phyloP scores from a whole-genome alignment of 2,113 vertebrate species.

The Abramis brama region DNA sequence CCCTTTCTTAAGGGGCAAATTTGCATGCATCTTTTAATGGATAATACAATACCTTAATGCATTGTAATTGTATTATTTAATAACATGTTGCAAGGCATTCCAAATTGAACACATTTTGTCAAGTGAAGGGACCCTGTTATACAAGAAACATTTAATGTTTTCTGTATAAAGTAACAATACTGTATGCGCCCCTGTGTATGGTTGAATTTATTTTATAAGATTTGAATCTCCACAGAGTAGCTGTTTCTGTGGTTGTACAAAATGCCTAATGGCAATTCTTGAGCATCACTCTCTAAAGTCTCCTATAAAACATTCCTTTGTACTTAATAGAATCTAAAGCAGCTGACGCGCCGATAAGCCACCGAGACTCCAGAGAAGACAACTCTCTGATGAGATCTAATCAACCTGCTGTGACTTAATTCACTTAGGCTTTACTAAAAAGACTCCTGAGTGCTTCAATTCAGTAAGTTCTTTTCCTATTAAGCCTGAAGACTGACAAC shows the following conservation, averaged over 20 bases:
- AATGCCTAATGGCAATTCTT: too few species aligned
- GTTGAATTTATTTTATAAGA: neutral
- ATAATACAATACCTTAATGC: neutral
- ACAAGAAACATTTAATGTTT: neutral
- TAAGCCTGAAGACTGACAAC: conserved; percentile 8
- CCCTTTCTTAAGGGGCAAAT: neutral
- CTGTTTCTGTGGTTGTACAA: neutral
- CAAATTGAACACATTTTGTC: neutral
- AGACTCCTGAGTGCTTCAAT: neutral
- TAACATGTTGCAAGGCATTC: neutral
- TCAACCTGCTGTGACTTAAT: conserved; percentile 34
- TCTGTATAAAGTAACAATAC: neutral
- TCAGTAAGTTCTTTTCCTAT: conserved; percentile 23
- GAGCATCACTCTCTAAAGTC: neutral
- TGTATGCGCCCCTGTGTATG: neutral
- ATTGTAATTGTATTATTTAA: neutral
- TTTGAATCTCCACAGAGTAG: neutral
- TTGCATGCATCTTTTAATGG: neutral
- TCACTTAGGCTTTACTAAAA: conserved; percentile 14
- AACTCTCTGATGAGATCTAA: conserved; percentile 23
- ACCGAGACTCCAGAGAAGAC: conserved; percentile 19
- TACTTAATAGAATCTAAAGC: neutral
- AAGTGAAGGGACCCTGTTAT: neutral
- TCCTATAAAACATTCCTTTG: neutral
- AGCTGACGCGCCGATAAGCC: conserved; percentile 7